A percentile compares a stretch with the other conserved stretches of the same genome.
Conservation (phyloP, 2,888 invertebrate genomes). For the Lordiphosa andalusiaca region DNA sequence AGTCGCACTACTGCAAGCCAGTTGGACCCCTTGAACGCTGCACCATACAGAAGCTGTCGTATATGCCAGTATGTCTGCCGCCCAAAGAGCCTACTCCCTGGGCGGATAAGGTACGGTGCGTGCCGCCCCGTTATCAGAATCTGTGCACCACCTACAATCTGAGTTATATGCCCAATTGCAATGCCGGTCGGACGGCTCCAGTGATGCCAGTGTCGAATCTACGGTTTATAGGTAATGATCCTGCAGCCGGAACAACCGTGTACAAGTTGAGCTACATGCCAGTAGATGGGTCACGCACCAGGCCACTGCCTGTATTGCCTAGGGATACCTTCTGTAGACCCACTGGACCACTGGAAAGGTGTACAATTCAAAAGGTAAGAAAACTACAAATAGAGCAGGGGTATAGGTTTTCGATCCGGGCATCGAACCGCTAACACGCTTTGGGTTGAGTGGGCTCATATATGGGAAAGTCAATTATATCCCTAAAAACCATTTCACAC, state of each 20-base stretch:
- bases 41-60: slow-evolving; percentile 82
- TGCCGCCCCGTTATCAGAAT: slow-evolving; percentile 74
- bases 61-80: slow-evolving; percentile 80
- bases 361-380: slow-evolving; percentile 77
- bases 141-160: slow-evolving; percentile 78
- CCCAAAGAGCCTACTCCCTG: slow-evolving; percentile 78
- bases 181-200: slow-evolving; percentile 55
- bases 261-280: slow-evolving; percentile 78
- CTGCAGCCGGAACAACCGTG: slow-evolving; percentile 70
- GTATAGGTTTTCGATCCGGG: too few species aligned
- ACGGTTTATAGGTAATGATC: slow-evolving; percentile 70
- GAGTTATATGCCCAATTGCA: slow-evolving; percentile 79
- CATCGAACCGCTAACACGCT: too few species aligned
- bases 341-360: slow-evolving; percentile 71
- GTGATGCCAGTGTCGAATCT: slow-evolving; percentile 63
- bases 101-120: slow-evolving; percentile 72
- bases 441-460: too few species aligned
- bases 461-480: too few species aligned
- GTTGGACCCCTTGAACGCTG: slow-evolving; percentile 74
- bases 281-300: slow-evolving; percentile 64
- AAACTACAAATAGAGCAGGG: too few species aligned
- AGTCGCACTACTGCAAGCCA: slow-evolving; percentile 58
- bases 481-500: too few species aligned
- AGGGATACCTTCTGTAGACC: slow-evolving; percentile 62
- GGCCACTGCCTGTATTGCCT: slow-evolving; percentile 70